These are phyloP conservation scores for Macrobrachium rosenbergii DNA, from an alignment of 1,140 invertebrate genomes.

Conservation along the genomic window DNA sequence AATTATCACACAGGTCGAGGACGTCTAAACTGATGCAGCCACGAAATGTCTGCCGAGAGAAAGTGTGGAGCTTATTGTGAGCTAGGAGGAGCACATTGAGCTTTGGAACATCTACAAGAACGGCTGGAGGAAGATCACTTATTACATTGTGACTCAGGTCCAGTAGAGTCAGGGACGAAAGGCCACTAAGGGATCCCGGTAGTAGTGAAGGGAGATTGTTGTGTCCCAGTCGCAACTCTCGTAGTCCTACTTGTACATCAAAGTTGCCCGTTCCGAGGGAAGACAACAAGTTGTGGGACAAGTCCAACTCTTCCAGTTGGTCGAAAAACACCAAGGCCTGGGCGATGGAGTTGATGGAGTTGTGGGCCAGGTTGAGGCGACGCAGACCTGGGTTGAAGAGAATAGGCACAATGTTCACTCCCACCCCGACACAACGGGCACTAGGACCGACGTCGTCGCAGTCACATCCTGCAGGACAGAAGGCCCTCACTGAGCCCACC, in stretches of 20 bases:
- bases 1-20: constrained; percentile 64
- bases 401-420: constrained; percentile 86
- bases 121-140: constrained; percentile 43
- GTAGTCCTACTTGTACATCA: constrained; percentile 76
- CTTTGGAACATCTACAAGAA: constrained; percentile 37
- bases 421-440: constrained; percentile 82
- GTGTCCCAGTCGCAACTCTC: constrained; percentile 56
- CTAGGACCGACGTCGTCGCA: constrained; percentile 84
- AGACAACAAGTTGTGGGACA: constrained; percentile 71
- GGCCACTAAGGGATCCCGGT: constrained; percentile 41
- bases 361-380: constrained; percentile 84
- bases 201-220: constrained; percentile 56
- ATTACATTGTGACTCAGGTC: constrained; percentile 59
- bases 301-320: constrained; percentile 68
- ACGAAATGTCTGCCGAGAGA: constrained; percentile 49
- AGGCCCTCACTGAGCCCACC: constrained; percentile 69
- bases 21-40: constrained; percentile 45
- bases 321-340: constrained; percentile 68
- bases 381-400: constrained; percentile 85
- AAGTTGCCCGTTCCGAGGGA: constrained; percentile 85
- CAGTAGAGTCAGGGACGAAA: constrained; percentile 47
- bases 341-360: constrained; percentile 75
- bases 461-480: constrained; percentile 85
- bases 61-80: constrained; percentile 61
- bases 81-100: constrained; percentile 52